Conservation (phyloP, 2,113 vertebrate genomes). For the Oophaga pumilio region DNA sequence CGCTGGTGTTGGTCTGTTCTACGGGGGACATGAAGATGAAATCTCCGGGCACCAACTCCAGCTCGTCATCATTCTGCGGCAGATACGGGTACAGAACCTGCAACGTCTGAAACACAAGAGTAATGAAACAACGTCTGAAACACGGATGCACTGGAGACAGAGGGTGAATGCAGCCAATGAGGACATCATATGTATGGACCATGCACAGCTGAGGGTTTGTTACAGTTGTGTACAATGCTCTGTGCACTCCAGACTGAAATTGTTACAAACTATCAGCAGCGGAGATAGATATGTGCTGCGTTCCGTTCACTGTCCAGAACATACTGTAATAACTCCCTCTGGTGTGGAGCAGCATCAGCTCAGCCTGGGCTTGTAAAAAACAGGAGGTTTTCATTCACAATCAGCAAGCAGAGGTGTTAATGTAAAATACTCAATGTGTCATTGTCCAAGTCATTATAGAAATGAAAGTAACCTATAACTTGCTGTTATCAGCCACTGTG, state of each 20-base stretch:
- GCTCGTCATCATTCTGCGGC: slow-evolving; percentile 95
- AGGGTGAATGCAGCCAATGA: no score
- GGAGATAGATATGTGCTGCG: no score
- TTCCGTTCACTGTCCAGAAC: no score
- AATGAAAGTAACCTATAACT: neutral
- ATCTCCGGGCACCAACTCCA: slow-evolving; percentile 90
- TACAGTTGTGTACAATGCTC: neutral
- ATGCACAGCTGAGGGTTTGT: neutral
- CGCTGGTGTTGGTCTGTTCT: slow-evolving; percentile 90
- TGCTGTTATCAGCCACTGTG: neutral
- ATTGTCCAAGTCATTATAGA: no score
- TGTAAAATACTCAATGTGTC: no score
- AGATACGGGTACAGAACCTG: slow-evolving; percentile 95
- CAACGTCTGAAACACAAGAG: slow-evolving; percentile 77
- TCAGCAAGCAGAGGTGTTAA: no score
- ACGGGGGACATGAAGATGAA: slow-evolving; percentile 94
- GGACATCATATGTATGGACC: no score
- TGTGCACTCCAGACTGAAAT: neutral
- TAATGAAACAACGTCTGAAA: no score
- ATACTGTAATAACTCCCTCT: no score
- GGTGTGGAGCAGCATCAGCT: neutral
- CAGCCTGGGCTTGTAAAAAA: neutral
- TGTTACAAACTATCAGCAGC: neutral
- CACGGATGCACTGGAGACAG: no score
- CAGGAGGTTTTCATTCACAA: no score